A percentile compares a stretch with the other conserved stretches of the same genome.
These are phyloP conservation scores for Lithophane ornitopus DNA, from an alignment of 2,888 invertebrate species.

Conservation along the genomic window DNA sequence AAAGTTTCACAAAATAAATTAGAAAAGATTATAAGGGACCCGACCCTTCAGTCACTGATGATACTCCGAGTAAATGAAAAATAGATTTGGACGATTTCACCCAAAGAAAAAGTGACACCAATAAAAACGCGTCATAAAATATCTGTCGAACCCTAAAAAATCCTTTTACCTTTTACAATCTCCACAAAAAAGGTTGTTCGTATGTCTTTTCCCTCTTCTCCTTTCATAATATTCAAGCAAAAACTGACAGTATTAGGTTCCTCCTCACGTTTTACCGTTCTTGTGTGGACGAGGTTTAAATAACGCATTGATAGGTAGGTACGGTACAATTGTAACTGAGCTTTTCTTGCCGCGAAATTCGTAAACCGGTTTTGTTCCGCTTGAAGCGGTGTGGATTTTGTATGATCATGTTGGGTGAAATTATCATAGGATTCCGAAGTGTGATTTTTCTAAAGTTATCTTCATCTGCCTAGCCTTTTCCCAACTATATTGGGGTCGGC, in stretches of 20 bases:
- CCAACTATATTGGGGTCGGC: too few species aligned
- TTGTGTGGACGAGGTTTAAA: slow-evolving; percentile 67
- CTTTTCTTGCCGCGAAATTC: slow-evolving; percentile 46
- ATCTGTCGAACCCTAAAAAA: slow-evolving; percentile 62
- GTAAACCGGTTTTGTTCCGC: slow-evolving; percentile 49
- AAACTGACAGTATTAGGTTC: slow-evolving; percentile 72
- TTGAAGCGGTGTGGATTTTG: slow-evolving; percentile 30
- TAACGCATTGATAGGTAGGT: slow-evolving; percentile 64
- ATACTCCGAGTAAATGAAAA: slow-evolving; percentile 60
- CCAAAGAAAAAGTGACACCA: slow-evolving; percentile 59
- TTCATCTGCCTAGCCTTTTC: too few species aligned
- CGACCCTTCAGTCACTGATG: slow-evolving; percentile 47
- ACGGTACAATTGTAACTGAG: slow-evolving; percentile 60
- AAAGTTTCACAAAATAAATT: slow-evolving; percentile 48
- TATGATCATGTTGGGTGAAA: slow-evolving; percentile 31
- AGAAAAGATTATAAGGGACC: slow-evolving; percentile 46
- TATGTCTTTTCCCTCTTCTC: slow-evolving; percentile 54
- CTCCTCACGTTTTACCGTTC: slow-evolving; percentile 70
- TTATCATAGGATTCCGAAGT: slow-evolving; percentile 29
- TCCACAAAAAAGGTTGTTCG: slow-evolving; percentile 65
- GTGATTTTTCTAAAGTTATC: slow-evolving; percentile 2
- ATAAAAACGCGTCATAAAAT: slow-evolving; percentile 66
- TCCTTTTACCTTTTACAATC: slow-evolving; percentile 65
- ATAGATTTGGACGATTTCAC: slow-evolving; percentile 59
- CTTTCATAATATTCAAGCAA: slow-evolving; percentile 62